Base-by-base conservation (phyloP, 2,888 invertebrate genomes). In the Lycaena phlaeas region DNA sequence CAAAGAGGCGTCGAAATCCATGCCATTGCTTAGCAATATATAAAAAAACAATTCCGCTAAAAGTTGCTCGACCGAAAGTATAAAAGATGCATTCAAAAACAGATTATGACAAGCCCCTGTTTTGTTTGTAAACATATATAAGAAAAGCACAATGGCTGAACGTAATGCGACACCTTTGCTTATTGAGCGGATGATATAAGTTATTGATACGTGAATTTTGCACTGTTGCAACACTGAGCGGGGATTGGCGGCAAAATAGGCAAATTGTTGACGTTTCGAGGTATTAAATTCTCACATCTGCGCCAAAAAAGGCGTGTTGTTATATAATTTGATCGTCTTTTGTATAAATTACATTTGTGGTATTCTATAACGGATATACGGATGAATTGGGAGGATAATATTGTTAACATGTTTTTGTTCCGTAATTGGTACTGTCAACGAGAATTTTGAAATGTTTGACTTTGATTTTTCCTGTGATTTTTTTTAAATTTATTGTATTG, bases 51-150 rank as follows among this genome's bases (percentile, higher is more conserved):
- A 63, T 58, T 53, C 56, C 49, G 56, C 61, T 56, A 64, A 73
- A 74, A 76, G 68, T 78, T 73, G 69, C 70, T 64, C 70, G 68
- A 73, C 65, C 73, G 68, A 74, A 75, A 75, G 70, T 74, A 73
- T 72, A 69, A 66, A 67, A 66, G 73, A 66, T 66, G 68, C 62
- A 68, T 76, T 64, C 64, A 64, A 81, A 82, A 79, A 79, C 70
- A 81, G 84, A 82, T 81, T 81, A 82, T 76, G 74, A 78, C 82
- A 77, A 75, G 73, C 77, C 75, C 72, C 64, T 84, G 77, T 84
- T 84, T 68, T 84, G 84, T 82, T 82, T 81, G 82, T 82, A 84
- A 82, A 84, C 84, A 84, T 50, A 57, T 61, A 59, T 66, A 53
- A 56, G 56, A 42, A 45, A 51, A 51, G 54, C 53, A 78, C 76